Evolutionary conservation across 2,797 vertebrate genomes (phyloP).

Genomic region (Sebastes nivosus): DNA sequence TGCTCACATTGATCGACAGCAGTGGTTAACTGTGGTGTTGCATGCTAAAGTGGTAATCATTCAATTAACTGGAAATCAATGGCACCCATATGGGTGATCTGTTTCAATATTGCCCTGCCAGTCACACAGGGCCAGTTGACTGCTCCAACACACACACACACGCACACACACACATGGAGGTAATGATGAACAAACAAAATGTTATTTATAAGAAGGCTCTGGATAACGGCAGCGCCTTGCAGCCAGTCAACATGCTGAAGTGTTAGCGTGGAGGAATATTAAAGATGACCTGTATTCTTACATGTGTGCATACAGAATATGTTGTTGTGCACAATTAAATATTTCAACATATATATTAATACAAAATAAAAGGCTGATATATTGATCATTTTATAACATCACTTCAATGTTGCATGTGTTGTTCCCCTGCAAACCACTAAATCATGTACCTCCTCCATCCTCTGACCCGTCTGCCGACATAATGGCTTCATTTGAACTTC

Average conservation of each 20-base stretch:
- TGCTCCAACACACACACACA: not conserved
- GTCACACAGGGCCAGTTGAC: conserved; percentile 19
- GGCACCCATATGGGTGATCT: conserved; percentile 36
- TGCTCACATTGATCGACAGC: conserved; percentile 42
- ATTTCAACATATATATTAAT: not conserved
- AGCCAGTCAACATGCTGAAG: not conserved
- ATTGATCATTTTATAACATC: not conserved
- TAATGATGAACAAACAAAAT: not conserved
- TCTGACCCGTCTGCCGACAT: conserved; percentile 29
- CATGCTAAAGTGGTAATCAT: conserved; percentile 64
- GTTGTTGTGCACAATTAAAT: not conserved
- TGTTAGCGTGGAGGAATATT: not conserved
- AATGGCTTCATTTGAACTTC: conserved; percentile 53
- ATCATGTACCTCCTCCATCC: conserved; percentile 14
- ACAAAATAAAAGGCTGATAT: not conserved
- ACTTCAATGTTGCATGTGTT: not conserved
- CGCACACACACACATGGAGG: not conserved
- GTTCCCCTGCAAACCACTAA: conserved; percentile 18
- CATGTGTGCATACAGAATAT: not conserved
- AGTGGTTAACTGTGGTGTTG: conserved; percentile 27
- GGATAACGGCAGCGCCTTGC: not conserved
- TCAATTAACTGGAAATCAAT: conserved; percentile 70
- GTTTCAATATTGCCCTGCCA: conserved; percentile 46
- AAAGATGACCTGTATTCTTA: not conserved
- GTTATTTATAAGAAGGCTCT: not conserved